A percentile compares a stretch with the other conserved stretches of the same genome.
Evolutionary conservation across 1,140 invertebrate species (phyloP).

Genomic region (Drosophila subobscura): DNA sequence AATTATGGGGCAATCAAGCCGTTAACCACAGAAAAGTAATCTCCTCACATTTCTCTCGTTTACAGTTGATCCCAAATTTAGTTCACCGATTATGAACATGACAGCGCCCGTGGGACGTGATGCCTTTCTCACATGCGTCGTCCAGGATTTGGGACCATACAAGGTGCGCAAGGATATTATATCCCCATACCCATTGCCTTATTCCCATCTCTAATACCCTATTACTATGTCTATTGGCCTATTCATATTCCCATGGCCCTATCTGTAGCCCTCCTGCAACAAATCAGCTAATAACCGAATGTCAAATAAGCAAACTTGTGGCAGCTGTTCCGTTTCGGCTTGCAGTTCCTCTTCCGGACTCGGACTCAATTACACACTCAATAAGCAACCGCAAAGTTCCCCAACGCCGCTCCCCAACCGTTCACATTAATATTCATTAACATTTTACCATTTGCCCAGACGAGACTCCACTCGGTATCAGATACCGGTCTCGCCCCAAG

Average conservation of each 20-base stretch:
- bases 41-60: slow-evolving; percentile 78
- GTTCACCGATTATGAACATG: slow-evolving; percentile 91
- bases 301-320: slow-evolving; percentile 43
- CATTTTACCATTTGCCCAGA: slow-evolving; percentile 57
- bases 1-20: slow-evolving; percentile 45
- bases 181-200: too few relatives aligned
- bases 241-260: too few relatives aligned
- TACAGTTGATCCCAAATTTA: slow-evolving; percentile 92
- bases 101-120: slow-evolving; percentile 93
- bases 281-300: slow-evolving; percentile 43
- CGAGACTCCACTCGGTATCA: slow-evolving; percentile 2
- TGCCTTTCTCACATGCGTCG: slow-evolving; percentile 91
- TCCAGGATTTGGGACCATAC: slow-evolving; percentile 91
- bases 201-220: too few relatives aligned
- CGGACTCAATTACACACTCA: slow-evolving; percentile 77
- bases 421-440: slow-evolving; percentile 80
- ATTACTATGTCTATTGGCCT: too few relatives aligned
- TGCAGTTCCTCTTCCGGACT: slow-evolving; percentile 3
- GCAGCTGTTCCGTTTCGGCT: background rate
- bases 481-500: slow-evolving; percentile 6
- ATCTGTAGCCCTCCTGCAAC: background rate
- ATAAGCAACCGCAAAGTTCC: slow-evolving; percentile 71
- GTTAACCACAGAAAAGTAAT: slow-evolving; percentile 18
- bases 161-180: slow-evolving; percentile 87
- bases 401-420: slow-evolving; percentile 19